phyloP scores from a whole-genome alignment of 2,113 vertebrate species.

The Anser brachyrhynchus region DNA sequence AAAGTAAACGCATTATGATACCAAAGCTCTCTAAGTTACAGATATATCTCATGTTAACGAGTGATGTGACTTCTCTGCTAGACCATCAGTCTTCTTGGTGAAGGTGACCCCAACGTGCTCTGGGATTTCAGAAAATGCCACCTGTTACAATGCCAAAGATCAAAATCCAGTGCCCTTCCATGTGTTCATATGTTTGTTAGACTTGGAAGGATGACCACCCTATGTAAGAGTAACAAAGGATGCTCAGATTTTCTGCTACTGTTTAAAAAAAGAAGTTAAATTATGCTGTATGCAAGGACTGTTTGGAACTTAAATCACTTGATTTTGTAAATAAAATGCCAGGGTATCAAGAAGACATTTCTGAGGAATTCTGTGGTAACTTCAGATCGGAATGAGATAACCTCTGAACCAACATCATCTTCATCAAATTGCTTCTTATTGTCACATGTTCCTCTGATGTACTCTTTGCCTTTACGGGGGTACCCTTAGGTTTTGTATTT shows the following conservation, averaged over 20 bases:
- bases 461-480: not conserved
- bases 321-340: not conserved
- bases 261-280: not conserved
- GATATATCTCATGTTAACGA: not conserved
- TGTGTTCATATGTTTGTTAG: not conserved
- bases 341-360: not conserved
- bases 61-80: not conserved
- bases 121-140: not conserved
- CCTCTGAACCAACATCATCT: not conserved
- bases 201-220: not conserved
- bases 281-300: not conserved
- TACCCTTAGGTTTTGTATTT: not conserved
- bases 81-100: not conserved
- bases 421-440: not conserved
- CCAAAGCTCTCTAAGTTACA: not conserved
- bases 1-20: not conserved
- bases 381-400: not conserved
- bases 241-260: not conserved
- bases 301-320: not conserved
- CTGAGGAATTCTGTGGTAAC: not conserved
- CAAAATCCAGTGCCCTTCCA: not conserved
- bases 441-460: not conserved
- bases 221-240: no score
- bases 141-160: not conserved
- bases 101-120: not conserved